These are phyloP conservation scores for Falco berigora DNA, from an alignment of 2,797 vertebrate species.

Conservation along the genomic window DNA sequence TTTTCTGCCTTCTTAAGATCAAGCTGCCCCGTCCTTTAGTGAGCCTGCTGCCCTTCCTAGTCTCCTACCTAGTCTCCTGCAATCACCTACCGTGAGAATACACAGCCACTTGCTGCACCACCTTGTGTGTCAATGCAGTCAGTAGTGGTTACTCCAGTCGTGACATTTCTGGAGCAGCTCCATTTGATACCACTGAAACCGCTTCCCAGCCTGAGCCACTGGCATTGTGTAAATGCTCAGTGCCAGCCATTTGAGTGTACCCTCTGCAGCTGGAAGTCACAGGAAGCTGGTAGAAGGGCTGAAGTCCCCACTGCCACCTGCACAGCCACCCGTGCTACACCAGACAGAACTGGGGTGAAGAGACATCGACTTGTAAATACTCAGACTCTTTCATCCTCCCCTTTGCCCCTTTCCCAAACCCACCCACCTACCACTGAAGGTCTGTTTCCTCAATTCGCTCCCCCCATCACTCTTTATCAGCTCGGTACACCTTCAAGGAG, in stretches of 20 bases:
- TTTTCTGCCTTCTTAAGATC: background rate
- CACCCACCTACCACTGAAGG: background rate
- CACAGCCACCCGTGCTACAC: background rate
- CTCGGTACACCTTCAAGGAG: background rate
- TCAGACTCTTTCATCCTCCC: rapidly evolving
- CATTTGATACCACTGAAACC: background rate
- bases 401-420: background rate
- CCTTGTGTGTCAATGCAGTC: background rate
- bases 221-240: background rate
- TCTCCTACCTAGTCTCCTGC: background rate
- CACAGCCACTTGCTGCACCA: background rate
- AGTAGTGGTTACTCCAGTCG: background rate
- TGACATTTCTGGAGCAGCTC: background rate
- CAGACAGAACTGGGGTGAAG: background rate
- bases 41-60: background rate
- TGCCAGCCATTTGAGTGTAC: background rate
- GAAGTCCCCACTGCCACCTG: background rate
- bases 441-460: background rate
- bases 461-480: background rate
- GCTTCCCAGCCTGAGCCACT: background rate
- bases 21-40: background rate
- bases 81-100: background rate
- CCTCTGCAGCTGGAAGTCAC: background rate
- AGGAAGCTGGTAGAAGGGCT: background rate
- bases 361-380: background rate